Base-by-base conservation (phyloP, 2,888 invertebrate genomes). In the Lucinisca nassula region DNA sequence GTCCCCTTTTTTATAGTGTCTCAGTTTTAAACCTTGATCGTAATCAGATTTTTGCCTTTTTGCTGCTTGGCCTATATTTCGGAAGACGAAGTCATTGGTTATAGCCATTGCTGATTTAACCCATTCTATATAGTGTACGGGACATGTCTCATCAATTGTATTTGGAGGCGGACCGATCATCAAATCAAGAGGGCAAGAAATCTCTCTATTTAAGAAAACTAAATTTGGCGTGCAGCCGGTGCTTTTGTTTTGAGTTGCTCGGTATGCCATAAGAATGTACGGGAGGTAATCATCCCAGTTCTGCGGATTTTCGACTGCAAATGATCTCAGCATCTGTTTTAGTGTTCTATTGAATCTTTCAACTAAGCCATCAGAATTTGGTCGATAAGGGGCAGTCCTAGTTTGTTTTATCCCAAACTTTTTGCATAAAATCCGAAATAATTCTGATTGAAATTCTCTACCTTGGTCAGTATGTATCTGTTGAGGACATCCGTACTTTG, bases 241-340 rank as follows among this genome's bases (percentile, higher is more conserved):
- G 37, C 45, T 58, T 24, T 82, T 74, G 51, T 87, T 88, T 6
- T 24, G 35, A 12, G 87, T 61, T n/a, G 84, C 21, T 14, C 84
- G 61, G 55, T 89, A 89, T 21, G 91, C 91, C 38, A 80, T 61
- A 17, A 67, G 24, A 24, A 86, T 24, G 79, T 67, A 82, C 0
- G 85, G 85, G 17, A 89, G 45, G 35, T 84, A 76, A 35, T 81
- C 76, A 49, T 88, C 91, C 90, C 88, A 91, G 37, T 85, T 84
- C 14, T 45, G 45, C 12, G 40, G 84, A 70, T 85, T 79, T 51
- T 85, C 73, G 37, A 21, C 38, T 32, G 58, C 55, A 21, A 37
- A 37, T 12, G 14, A n/a, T 12, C 24, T 24, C 0, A 77, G 38
- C 51, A 58, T 77, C n/a, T 6, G 37, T 0, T n/a, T 27, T 21